Base-by-base conservation (phyloP, 2,888 invertebrate genomes). In the Eilema sororculum region DNA sequence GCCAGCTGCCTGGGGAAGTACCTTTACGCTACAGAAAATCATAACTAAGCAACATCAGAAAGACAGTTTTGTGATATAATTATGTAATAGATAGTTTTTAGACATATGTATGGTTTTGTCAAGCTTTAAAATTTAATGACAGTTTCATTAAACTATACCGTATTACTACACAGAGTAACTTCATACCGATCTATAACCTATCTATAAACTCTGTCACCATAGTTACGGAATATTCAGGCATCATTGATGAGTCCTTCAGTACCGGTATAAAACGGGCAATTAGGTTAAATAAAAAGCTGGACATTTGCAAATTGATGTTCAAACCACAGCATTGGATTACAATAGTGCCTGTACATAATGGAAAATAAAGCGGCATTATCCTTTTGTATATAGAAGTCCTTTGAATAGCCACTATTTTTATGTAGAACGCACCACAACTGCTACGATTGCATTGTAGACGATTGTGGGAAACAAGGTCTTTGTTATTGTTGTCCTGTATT, bases 311-410 rank as follows among this genome's bases (percentile, higher is more conserved):
- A 89, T 86, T 85, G 86, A 82, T 83, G 77, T 84, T 86, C 85
- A 84, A 87, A 84, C 84, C 84, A 83, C 79, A 73, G 80, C 81
- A 78, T 79, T 74, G 71, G 78, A 76, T 79, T 86, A 89, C 89
- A 89, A 88, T 86, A 75, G 84, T 78, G 59, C 72, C 64, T 73
- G 79, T 77, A 82, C 82, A 87, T 89, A 89, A 87, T 85, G 84
- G 84, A 83, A 89, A 89, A 89, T 89, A 89, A 84, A 87, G 87
- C 83, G 78, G 83, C 90, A 91, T 90, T 90, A 90, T 89, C 87
- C 91, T 91, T 92, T 92, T 91, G 90, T 91, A 79, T 87, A 86
- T 87, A 84, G 86, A 89, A 88, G 86, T 87, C 88, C 89, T 90
- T 87, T 89, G 86, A 87, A 87, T 84, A 84, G 80, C 79, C 84